Evolutionary conservation across 2,888 invertebrate species (phyloP).

Genomic region (Eustalomyia histrio): DNA sequence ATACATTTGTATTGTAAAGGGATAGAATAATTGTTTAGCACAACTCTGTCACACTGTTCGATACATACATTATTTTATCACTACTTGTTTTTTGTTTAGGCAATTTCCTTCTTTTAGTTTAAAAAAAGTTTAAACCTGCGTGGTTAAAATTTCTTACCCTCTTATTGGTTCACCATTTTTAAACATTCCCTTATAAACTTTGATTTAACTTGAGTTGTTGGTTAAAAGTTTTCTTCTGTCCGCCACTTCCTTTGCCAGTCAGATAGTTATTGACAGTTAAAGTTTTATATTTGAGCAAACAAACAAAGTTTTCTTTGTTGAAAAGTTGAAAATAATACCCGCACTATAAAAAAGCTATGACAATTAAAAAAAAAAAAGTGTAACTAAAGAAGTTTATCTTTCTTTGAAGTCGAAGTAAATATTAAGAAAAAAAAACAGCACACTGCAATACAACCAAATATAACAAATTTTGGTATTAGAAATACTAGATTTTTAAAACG

Average conservation of each 20-base stretch:
- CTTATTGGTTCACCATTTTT: background rate
- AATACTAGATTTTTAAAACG: no score
- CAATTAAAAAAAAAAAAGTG: constrained; percentile 50
- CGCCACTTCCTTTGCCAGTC: constrained; percentile 22
- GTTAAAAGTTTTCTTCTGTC: constrained; percentile 55
- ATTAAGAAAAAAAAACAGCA: background rate
- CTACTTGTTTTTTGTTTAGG: no score
- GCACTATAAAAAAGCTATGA: constrained; percentile 54
- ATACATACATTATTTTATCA: no score
- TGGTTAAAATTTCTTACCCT: no score
- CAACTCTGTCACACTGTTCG: no score
- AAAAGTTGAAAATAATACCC: constrained; percentile 61
- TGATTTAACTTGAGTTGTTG: constrained; percentile 60
- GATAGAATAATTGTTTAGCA: no score
- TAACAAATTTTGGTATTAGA: no score
- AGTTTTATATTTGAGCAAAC: constrained; percentile 43
- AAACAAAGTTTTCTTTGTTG: constrained; percentile 56
- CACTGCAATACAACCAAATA: no score
- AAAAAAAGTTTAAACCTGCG: no score
- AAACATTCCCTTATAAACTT: constrained; percentile 16
- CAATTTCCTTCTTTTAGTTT: no score
- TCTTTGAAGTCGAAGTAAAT: background rate
- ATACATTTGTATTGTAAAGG: no score
- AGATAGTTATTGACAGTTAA: constrained; percentile 33
- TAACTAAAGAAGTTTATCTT: background rate